phyloP scores from a whole-genome alignment of 2,113 vertebrate species.

The Paraplagusia blochii region DNA sequence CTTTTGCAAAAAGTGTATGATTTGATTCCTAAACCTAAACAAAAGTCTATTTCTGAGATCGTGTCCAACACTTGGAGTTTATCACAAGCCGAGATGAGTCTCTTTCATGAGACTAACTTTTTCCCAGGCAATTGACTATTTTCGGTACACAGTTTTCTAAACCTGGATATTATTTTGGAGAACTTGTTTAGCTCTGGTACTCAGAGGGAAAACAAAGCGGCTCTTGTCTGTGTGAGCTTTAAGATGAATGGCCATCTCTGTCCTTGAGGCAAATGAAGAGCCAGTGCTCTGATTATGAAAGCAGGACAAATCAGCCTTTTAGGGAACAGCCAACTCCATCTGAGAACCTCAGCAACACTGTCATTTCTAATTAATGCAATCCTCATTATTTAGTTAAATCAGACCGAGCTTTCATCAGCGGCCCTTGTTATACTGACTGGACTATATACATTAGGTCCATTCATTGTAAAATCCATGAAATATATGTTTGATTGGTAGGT shows the following conservation, averaged over 20 bases:
- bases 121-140: no score
- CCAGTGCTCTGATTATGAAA: conserved; percentile 13
- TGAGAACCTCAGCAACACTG: conserved; percentile 7
- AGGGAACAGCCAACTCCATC: conserved; percentile 10
- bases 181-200: background rate
- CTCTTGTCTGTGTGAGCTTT: background rate
- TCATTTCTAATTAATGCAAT: conserved; percentile 30
- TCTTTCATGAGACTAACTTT: no score
- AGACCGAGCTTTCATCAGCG: background rate
- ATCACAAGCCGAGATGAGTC: no score
- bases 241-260: conserved; percentile 24
- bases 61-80: no score
- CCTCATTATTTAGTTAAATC: background rate
- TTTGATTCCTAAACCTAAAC: no score
- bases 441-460: no score
- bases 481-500: no score
- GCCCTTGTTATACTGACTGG: no score
- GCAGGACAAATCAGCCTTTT: conserved; percentile 22
- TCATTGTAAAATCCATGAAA: no score
- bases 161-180: conserved; percentile 1
- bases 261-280: conserved; percentile 40
- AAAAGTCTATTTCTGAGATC: no score
- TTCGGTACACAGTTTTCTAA: background rate
- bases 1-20: no score
- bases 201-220: conserved; percentile 11